Base-by-base conservation (phyloP, 2,797 vertebrate genomes). In the Eidolon dupreanum region DNA sequence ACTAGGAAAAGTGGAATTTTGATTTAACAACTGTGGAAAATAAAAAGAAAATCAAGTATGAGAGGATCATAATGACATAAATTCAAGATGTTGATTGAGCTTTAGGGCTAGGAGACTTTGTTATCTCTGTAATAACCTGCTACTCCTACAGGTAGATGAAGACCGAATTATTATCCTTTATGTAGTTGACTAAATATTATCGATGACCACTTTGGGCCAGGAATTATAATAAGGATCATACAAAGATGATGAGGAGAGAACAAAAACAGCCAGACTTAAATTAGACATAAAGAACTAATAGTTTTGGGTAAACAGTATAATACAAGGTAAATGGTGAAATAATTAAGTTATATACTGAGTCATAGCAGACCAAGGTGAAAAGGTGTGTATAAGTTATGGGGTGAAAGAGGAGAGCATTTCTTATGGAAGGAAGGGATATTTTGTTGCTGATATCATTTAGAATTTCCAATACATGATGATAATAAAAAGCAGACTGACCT, bases 361-460 rank as follows among this genome's bases (percentile, higher is more conserved):
- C 16, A 36, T 0, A 17, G 20, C 5, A 61, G 55, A 57, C 20
- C 55, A 36, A 74, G 10, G 26, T 24, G 3, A 55, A 91, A 41
- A 49, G 11, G 4, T 71, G 9, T 7, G 6, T 24, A 7, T 31
- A 20, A 43, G 49, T 4, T 41, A 10, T 4, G 9, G 43, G 10
- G 26, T 19, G 3, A 0, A 33, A 75, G 4, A 0, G 9, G 11
- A 2, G 15, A 49, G 19, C 3, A 38, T 1, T 63, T 15, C 46
- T 43, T 43, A 36, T 1, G 16, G 51, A 55, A 36, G 26, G 22
- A 41, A 78, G n/a, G 33, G 71, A 2, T 24, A 13, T 68, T 88
- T 88, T 73, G 3, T 79, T 65, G 15, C 31, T 49, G 65, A 36
- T 20, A 28, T 65, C n/a, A 16, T 63, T 78, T 55, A 70, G 38